These are phyloP conservation scores for Paraplagusia blochii DNA, from an alignment of 2,113 vertebrate genomes.

Conservation along the genomic window DNA sequence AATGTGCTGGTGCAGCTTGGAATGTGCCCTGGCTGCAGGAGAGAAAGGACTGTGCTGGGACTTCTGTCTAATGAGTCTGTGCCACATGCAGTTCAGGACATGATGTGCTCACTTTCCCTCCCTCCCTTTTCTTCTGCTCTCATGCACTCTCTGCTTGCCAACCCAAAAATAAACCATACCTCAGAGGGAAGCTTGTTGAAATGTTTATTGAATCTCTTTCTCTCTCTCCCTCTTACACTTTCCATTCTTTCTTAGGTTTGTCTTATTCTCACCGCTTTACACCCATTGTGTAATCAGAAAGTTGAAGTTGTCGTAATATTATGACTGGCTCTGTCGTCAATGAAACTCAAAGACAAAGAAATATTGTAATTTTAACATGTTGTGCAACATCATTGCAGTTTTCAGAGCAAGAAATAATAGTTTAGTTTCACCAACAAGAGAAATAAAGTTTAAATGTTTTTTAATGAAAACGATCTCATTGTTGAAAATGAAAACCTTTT, in stretches of 20 bases:
- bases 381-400: too few relatives aligned
- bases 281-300: constrained; percentile 14
- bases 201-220: constrained; percentile 56
- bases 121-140: constrained; percentile 8
- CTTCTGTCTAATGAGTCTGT: constrained; percentile 44
- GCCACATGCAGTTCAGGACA: constrained; percentile 56
- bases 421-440: too few relatives aligned
- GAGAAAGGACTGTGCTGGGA: constrained; percentile 27
- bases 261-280: not conserved
- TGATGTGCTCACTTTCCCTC: constrained; percentile 54
- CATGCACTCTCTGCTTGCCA: constrained; percentile 25
- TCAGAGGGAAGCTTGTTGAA: constrained; percentile 49
- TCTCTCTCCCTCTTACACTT: constrained; percentile 14
- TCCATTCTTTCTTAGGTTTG: not conserved
- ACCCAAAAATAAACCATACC: constrained; percentile 65
- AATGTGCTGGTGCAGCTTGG: constrained; percentile 24
- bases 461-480: too few relatives aligned
- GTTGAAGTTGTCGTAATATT: constrained; percentile 19
- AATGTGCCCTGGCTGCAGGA: constrained; percentile 25
- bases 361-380: too few relatives aligned
- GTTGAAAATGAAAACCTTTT: too few relatives aligned
- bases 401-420: too few relatives aligned
- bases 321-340: too few relatives aligned
- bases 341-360: too few relatives aligned
- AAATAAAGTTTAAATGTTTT: too few relatives aligned